These are phyloP conservation scores for Campaea margaritaria DNA, from an alignment of 2,888 invertebrate species.

Conservation along the genomic window DNA sequence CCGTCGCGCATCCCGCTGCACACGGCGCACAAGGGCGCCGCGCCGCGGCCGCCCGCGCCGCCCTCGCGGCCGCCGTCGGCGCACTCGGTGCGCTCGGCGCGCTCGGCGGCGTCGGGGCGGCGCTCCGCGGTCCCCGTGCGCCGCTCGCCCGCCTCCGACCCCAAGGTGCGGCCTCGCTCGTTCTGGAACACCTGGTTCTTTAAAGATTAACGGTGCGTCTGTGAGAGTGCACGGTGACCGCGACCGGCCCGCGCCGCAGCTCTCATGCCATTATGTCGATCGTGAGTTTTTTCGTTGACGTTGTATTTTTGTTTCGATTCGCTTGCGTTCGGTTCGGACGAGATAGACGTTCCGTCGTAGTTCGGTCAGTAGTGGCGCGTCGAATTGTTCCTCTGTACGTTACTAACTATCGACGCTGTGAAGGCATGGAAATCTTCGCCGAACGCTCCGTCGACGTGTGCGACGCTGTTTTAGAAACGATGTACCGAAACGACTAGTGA, in stretches of 20 bases:
- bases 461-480: not conserved
- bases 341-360: slow-evolving; percentile 30
- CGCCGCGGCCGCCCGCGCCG: slow-evolving; percentile 77
- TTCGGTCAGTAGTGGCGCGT: slow-evolving; percentile 34
- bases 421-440: slow-evolving; percentile 25
- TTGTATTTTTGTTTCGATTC: slow-evolving; percentile 32
- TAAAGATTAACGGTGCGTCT: slow-evolving; percentile 65
- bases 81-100: slow-evolving; percentile 53
- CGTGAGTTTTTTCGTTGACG: slow-evolving; percentile 72
- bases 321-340: slow-evolving; percentile 36
- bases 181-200: slow-evolving; percentile 88
- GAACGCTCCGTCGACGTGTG: not conserved
- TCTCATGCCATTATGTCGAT: slow-evolving; percentile 83
- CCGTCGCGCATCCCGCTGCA: slow-evolving; percentile 90
- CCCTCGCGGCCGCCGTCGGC: slow-evolving; percentile 50
- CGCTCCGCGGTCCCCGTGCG: slow-evolving; percentile 70
- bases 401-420: slow-evolving; percentile 35
- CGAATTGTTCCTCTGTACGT: slow-evolving; percentile 26
- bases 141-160: slow-evolving; percentile 73
- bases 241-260: slow-evolving; percentile 40
- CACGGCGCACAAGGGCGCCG: slow-evolving; percentile 80
- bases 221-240: slow-evolving; percentile 31
- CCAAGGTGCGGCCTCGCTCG: slow-evolving; percentile 90
- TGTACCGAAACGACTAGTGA: not conserved
- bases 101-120: slow-evolving; percentile 58